Base-by-base conservation (phyloP, 2,888 invertebrate genomes). In the Abscondita cerata region DNA sequence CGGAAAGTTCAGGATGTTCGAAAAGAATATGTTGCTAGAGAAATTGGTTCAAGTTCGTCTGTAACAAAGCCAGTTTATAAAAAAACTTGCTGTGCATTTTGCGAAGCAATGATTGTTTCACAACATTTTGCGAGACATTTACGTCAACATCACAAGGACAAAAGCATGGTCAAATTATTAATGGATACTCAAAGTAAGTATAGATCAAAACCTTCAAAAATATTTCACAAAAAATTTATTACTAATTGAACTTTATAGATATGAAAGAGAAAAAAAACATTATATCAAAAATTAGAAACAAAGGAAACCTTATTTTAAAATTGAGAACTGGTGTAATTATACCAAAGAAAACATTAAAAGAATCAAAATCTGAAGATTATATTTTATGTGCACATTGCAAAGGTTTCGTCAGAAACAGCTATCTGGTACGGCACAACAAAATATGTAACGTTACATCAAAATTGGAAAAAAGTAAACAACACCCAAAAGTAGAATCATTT, bases 401-500 rank as follows among this genome's bases (percentile, higher is more conserved):
- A 52, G 51, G 51, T 18, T 52, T 36, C 51, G 19, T 52, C 36
- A 52, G 36, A 52, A 52, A 40, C 25, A 52, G 20, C 12, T 52
- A 52, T 19, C 40, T 52, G 18, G 41, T 52, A 13, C 19, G 52
- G 38, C 52, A 52, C 40, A 52, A 36, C 40, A 18, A 52, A 52
- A 52, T 40, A 25, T 52, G 52, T 52, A 9, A 19, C 36, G 18
- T 11, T 38, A 6, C 15, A 16, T 11, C 44, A 16, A 19, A 44
- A 18, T 16, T 18, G 19, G 48, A 53, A 44, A 53, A 20, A 41
- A 16, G 31, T 41, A 25, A 44, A 16, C 25, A 40, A 53, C 40
- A 53, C 41, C 53, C 53, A 16, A 53, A 41, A 41, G 53, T 53
- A 1, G 53, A 53, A 44, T 53, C 53, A n/a, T 53, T 53, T 44